Evolutionary conservation across 2,113 vertebrate genomes (phyloP), one percentile per base, ranked within the genome.

Genomic region (Peromyscus leucopus): DNA sequence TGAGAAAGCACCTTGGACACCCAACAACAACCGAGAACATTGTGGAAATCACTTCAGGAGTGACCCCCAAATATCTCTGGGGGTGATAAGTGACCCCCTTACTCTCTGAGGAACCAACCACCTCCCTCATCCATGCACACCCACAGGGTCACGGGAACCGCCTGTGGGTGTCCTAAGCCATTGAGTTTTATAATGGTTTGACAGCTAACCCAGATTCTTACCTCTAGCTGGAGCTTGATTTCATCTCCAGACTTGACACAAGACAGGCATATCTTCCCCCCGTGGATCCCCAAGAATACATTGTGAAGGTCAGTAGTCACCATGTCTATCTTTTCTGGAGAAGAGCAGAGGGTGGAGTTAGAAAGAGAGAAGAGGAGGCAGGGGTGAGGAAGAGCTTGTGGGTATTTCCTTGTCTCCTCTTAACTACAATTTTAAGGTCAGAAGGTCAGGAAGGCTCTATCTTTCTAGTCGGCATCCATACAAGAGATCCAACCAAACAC

Each of bases 261-360:
- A 95, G 97, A 84, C 95, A 98, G 97, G 92, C 96, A 96, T 59
- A 98, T 96, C 96, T 94, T 97, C 42, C 93, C 93, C 0, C 59
- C 90, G 0, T 96, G 97, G 97, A 98, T 93, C 33, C 98, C 98
- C 97, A 98, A 97, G 97, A 98, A 96, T 91, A 94, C 82, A 88
- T 84, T 46, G 19, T 95, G 94, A 93, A 98, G 97, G 89, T 97
- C 96, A 11, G 98, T 89, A 78, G 97, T 72, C 67, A 98, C 89
- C 95, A 98, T 80, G 24, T 98, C 97, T 97, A 98, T 95, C 97
- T 98, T 98, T 97, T 97, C 95, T 98, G 96, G 63, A 90, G 93
- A 96, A 91, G 92, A 96, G 61, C 31, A 92, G 67, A 94, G 39
- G 51, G 3, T 4, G 48, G 1, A 11, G 63, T 95, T n/a, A 93